A percentile compares a stretch with the other conserved stretches of the same genome.
phyloP scores from a whole-genome alignment of 2,113 vertebrate species.

The Oreocharis arfaki region DNA sequence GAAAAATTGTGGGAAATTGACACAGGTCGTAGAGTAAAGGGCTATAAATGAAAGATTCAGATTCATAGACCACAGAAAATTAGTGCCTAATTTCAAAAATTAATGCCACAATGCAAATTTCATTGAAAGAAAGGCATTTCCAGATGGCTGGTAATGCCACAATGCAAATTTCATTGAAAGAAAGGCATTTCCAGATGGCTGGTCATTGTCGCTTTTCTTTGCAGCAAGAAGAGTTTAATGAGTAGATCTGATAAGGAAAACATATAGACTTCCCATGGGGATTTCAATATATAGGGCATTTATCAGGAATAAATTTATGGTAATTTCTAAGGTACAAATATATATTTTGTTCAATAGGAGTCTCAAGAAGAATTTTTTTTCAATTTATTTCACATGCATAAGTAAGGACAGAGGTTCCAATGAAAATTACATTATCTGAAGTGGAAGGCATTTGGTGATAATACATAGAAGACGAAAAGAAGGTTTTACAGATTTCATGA shows the following conservation, averaged over 20 bases:
- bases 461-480: not conserved
- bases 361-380: not conserved
- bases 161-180: not conserved
- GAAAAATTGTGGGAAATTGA: not conserved
- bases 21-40: not conserved
- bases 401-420: not conserved
- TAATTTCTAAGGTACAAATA: not conserved
- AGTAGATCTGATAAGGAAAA: not conserved
- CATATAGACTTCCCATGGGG: not conserved
- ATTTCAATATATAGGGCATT: not conserved
- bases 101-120: not conserved
- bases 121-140: not conserved
- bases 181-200: not conserved
- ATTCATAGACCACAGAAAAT: not conserved
- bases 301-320: not conserved
- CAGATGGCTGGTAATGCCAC: no score
- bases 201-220: not conserved
- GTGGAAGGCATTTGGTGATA: not conserved
- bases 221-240: not conserved
- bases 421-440: not conserved
- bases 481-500: not conserved
- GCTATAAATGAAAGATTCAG: not conserved
- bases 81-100: not conserved
- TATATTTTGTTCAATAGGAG: not conserved
- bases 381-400: not conserved